These are phyloP conservation scores for Tachystola acroxantha DNA, from an alignment of 2,888 invertebrate genomes.

Conservation along the genomic window DNA sequence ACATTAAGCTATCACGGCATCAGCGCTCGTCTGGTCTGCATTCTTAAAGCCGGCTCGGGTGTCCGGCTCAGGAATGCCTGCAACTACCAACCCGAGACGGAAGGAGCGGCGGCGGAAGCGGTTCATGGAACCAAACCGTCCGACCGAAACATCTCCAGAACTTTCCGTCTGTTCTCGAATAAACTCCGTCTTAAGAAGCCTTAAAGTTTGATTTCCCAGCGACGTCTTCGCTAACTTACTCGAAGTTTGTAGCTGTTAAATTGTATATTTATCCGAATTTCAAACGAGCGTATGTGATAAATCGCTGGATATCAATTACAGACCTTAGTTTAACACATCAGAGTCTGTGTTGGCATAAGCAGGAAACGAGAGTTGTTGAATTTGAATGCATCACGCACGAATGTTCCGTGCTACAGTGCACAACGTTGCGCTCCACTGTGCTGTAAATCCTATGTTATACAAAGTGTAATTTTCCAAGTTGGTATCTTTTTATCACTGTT, in stretches of 20 bases:
- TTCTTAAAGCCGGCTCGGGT: conserved; percentile 61
- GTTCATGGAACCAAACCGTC: conserved; percentile 56
- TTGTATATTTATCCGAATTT: conserved; percentile 22
- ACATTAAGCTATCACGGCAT: conserved; percentile 66
- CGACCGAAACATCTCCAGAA: conserved; percentile 29
- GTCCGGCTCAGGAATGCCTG: conserved; percentile 64
- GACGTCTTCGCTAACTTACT: conserved; percentile 22
- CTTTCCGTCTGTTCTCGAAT: conserved; percentile 14
- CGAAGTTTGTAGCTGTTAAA: conserved; percentile 29
- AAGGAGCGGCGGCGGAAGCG: conserved; percentile 74
- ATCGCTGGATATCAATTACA: conserved; percentile 2
- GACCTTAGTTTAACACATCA: conserved; percentile 10
- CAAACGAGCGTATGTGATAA: conserved; percentile 22
- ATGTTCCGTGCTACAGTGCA: conserved; percentile 58
- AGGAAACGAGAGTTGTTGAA: not conserved
- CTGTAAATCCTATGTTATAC: conserved; percentile 68
- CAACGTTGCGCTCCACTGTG: conserved; percentile 72
- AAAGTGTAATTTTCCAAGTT: conserved; percentile 59
- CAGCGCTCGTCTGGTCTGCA: conserved; percentile 59
- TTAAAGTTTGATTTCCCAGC: conserved; percentile 19
- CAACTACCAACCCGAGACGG: conserved; percentile 74
- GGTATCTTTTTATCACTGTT: conserved; percentile 22
- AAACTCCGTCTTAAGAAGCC: conserved; percentile 17
- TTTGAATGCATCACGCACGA: conserved; percentile 24
- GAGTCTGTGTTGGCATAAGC: not conserved